Conservation (phyloP, 2,797 vertebrate species). For the Hipposideros larvatus region DNA sequence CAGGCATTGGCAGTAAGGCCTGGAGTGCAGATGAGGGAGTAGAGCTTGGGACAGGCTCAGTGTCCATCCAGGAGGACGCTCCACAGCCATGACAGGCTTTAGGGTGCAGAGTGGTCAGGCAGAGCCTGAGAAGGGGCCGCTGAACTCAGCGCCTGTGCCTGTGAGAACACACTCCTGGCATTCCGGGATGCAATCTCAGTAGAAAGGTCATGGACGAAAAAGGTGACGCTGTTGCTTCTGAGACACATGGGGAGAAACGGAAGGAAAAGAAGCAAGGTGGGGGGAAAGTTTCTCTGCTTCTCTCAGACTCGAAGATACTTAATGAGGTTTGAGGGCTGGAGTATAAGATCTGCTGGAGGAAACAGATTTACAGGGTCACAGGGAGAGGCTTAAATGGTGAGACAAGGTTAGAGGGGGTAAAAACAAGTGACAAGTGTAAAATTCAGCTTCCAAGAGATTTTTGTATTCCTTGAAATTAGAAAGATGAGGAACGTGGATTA, state of each 20-base stretch:
- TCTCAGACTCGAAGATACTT: not conserved
- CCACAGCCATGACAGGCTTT: not conserved
- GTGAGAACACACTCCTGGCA: rapidly evolving
- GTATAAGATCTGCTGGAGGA: not conserved
- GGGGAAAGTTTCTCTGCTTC: not conserved
- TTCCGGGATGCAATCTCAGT: rapidly evolving
- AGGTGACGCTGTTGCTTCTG: not conserved
- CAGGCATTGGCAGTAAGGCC: not conserved
- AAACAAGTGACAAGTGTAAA: not conserved
- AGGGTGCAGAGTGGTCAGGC: not conserved
- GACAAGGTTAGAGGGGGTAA: not conserved
- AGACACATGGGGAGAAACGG: not conserved
- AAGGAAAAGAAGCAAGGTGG: not conserved
- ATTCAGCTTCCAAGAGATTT: not conserved
- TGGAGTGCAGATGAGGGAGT: rapidly evolving
- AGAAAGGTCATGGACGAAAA: not conserved
- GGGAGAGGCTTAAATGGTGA: not conserved
- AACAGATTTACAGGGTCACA: not conserved
- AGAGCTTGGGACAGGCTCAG: not conserved
- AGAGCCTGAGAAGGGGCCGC: not conserved
- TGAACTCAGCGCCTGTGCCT: rapidly evolving
- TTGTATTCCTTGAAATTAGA: constrained; percentile 16
- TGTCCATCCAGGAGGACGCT: not conserved
- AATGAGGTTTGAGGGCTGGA: not conserved
- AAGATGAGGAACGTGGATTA: not conserved